Percentiles rank a stretch among this genome's conserved stretches.
Conservation (phyloP, 2,797 vertebrate genomes). For the Melanogrammus aeglefinus region DNA sequence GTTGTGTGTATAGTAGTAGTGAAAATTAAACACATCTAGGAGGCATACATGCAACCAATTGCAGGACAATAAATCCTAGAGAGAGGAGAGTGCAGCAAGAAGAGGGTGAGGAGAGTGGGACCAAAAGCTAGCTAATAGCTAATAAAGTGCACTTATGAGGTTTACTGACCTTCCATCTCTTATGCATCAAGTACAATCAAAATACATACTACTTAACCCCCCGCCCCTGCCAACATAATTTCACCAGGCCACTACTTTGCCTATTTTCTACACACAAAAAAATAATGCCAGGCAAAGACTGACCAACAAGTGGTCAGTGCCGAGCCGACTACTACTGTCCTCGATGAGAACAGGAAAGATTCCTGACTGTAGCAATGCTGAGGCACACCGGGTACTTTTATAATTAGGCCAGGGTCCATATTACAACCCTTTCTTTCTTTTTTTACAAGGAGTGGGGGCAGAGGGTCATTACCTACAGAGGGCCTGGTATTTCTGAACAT, state of each 20-base stretch:
- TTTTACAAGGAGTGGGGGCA: conserved; percentile 21
- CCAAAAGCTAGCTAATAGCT: neutral
- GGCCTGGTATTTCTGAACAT: neutral
- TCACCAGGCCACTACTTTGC: too few relatives aligned
- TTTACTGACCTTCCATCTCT: conserved; percentile 16
- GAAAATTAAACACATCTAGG: neutral
- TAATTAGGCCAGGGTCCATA: conserved; percentile 14
- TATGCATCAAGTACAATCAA: neutral
- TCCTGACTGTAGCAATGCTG: conserved; percentile 35
- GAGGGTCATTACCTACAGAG: conserved; percentile 2
- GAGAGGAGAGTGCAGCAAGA: neutral
- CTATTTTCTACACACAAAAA: too few relatives aligned
- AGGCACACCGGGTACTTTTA: neutral
- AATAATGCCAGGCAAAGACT: neutral
- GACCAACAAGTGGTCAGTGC: neutral
- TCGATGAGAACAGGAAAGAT: conserved; percentile 9
- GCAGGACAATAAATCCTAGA: neutral
- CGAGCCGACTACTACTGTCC: neutral
- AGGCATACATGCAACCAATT: neutral
- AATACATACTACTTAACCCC: neutral
- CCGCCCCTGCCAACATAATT: too few relatives aligned
- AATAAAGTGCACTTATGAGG: neutral
- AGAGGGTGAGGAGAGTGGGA: neutral
- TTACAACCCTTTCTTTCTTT: neutral
- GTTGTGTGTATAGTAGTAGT: neutral